A percentile compares a stretch with the other conserved stretches of the same genome.
Conservation (phyloP, 2,888 invertebrate genomes). For the Eulithis prunata region DNA sequence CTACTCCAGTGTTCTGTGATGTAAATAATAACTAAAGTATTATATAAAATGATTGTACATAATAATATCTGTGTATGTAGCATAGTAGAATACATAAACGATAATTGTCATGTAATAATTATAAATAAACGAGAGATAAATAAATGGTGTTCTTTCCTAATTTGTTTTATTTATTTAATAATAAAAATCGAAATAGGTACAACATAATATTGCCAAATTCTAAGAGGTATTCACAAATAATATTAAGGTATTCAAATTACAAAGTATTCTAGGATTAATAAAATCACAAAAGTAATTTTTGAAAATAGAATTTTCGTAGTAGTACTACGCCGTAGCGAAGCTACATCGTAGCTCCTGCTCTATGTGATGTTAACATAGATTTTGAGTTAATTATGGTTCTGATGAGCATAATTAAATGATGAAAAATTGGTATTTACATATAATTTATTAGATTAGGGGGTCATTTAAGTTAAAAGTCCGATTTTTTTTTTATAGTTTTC, state of each 20-base stretch:
- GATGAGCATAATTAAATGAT: too few species aligned
- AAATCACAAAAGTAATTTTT: too few species aligned
- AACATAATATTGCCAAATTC: too few species aligned
- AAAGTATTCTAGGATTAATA: too few species aligned
- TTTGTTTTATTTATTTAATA: slow-evolving; percentile 34
- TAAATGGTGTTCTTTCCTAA: slow-evolving; percentile 57
- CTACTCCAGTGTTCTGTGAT: slow-evolving; percentile 42
- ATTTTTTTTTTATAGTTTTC: too few species aligned
- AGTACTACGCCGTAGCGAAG: background rate
- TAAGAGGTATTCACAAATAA: too few species aligned
- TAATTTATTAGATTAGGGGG: too few species aligned
- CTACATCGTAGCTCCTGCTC: background rate
- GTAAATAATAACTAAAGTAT: slow-evolving; percentile 42
- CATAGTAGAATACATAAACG: slow-evolving; percentile 31
- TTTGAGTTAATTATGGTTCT: too few species aligned
- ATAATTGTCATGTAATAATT: slow-evolving; percentile 37
- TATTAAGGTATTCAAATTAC: too few species aligned
- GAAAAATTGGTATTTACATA: too few species aligned
- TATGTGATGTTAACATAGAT: background rate
- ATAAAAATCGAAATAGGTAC: background rate
- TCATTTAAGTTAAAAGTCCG: too few species aligned
- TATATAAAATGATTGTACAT: slow-evolving; percentile 38
- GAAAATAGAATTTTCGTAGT: background rate
- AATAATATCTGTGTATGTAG: slow-evolving; percentile 39
- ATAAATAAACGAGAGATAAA: slow-evolving; percentile 49